These are phyloP conservation scores for Zaprionus tsacasi DNA, from an alignment of 1,140 invertebrate species.

Conservation along the genomic window DNA sequence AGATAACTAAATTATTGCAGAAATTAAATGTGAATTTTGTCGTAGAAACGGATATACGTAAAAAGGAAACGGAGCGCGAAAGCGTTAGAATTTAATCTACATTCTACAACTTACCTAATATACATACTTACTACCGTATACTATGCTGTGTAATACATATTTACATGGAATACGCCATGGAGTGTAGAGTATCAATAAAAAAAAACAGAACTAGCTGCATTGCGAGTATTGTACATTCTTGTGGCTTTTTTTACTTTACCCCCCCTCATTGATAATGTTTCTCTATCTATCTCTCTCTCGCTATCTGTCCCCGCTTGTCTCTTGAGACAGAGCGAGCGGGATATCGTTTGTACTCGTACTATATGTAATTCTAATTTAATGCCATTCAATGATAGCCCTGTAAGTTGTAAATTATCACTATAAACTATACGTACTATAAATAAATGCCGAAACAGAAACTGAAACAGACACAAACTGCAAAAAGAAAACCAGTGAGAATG, in stretches of 20 bases:
- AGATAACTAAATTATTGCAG: slow-evolving; percentile 68
- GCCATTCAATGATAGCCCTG: slow-evolving; percentile 77
- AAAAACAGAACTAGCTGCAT: slow-evolving; percentile 45
- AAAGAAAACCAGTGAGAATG: slow-evolving; percentile 72
- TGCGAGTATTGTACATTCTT: slow-evolving; percentile 63
- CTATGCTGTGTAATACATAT: slow-evolving; percentile 41
- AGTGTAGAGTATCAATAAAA: slow-evolving; percentile 36
- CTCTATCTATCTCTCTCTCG: slow-evolving; percentile 29
- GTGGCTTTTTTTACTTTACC: slow-evolving; percentile 67
- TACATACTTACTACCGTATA: slow-evolving; percentile 45
- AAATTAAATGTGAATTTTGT: slow-evolving; percentile 78
- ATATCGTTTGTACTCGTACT: slow-evolving; percentile 64
- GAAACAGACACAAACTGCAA: slow-evolving; percentile 28
- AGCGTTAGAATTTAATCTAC: slow-evolving; percentile 54
- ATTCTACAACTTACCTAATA: slow-evolving; percentile 59
- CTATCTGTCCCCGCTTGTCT: background rate
- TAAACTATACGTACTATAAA: slow-evolving; percentile 68
- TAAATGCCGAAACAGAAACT: slow-evolving; percentile 43
- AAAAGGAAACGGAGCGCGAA: slow-evolving; percentile 46
- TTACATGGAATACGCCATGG: slow-evolving; percentile 25
- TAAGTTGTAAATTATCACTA: slow-evolving; percentile 82
- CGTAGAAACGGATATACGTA: slow-evolving; percentile 80
- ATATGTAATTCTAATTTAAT: slow-evolving; percentile 78
- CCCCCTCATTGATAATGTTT: slow-evolving; percentile 39
- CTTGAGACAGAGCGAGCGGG: background rate